Conservation (phyloP, 2,113 vertebrate species). For the Ophthalmolycus amberensis region DNA sequence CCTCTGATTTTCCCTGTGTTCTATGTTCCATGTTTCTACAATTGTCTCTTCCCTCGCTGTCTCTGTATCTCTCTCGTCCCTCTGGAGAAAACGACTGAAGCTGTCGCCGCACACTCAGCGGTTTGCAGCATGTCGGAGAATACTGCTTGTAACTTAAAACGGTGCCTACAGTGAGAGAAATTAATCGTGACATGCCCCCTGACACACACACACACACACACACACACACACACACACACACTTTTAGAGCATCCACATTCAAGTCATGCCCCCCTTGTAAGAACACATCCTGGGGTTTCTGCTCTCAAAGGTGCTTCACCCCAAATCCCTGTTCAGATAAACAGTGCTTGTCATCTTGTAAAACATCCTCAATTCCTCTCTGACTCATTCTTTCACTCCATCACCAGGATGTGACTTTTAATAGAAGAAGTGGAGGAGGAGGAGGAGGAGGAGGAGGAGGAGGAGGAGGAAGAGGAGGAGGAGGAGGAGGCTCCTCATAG, state of each 20-base stretch:
- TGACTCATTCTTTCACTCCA: constrained; percentile 38
- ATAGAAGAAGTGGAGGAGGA: constrained; percentile 50
- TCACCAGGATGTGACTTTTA: constrained; percentile 71
- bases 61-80: constrained; percentile 2
- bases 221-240: constrained; percentile 24
- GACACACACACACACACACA: constrained; percentile 17
- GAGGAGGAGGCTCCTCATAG: constrained; percentile 19
- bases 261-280: constrained; percentile 41
- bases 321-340: constrained; percentile 34
- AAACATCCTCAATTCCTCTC: constrained; percentile 50
- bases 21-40: constrained; percentile 15
- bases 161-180: constrained; percentile 63
- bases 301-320: constrained; percentile 32
- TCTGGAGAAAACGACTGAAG: constrained; percentile 36
- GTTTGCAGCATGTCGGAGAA: constrained; percentile 55
- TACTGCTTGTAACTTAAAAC: constrained; percentile 69
- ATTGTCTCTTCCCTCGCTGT: neutral
- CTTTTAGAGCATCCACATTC: constrained; percentile 32
- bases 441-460: too few relatives aligned
- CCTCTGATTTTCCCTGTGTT: neutral
- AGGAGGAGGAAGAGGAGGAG: constrained; percentile 4
- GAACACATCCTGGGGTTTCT: constrained; percentile 32
- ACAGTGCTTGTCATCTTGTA: constrained; percentile 53
- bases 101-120: constrained; percentile 51
- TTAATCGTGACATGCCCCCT: constrained; percentile 59